These are phyloP conservation scores for Scelioninae gen. 1 DNA, from an alignment of 2,888 invertebrate genomes.

Conservation along the genomic window DNA sequence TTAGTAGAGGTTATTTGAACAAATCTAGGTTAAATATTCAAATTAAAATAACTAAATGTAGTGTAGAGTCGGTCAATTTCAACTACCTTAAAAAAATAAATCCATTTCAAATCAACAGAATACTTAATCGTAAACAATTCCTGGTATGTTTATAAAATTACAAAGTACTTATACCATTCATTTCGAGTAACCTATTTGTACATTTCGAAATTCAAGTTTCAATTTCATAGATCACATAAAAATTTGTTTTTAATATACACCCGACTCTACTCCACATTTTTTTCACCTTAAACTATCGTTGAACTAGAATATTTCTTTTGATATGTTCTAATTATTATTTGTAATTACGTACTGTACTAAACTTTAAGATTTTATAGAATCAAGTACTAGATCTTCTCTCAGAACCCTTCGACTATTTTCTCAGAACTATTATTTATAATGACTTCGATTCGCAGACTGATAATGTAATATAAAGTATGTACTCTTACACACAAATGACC, in stretches of 20 bases:
- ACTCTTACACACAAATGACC: slow-evolving; percentile 12
- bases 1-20: no score
- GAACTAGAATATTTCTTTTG: slow-evolving; percentile 11
- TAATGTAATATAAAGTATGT: slow-evolving; percentile 27
- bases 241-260: neutral
- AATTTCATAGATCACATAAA: no score
- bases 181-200: no score
- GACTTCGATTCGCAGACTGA: neutral
- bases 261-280: neutral
- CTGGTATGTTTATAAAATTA: neutral
- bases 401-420: neutral
- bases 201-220: no score
- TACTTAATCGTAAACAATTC: neutral
- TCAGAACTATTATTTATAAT: slow-evolving; percentile 13
- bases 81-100: neutral
- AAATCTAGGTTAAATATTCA: neutral
- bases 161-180: no score
- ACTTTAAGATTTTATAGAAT: neutral
- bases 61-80: neutral
- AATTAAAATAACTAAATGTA: slow-evolving; percentile 1
- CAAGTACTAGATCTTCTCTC: neutral
- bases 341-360: slow-evolving; percentile 4
- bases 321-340: slow-evolving; percentile 44
- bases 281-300: neutral
- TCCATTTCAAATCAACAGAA: no score